Evolutionary conservation across 2,888 invertebrate genomes (phyloP).

Genomic region (Sarcophaga subvicina): DNA sequence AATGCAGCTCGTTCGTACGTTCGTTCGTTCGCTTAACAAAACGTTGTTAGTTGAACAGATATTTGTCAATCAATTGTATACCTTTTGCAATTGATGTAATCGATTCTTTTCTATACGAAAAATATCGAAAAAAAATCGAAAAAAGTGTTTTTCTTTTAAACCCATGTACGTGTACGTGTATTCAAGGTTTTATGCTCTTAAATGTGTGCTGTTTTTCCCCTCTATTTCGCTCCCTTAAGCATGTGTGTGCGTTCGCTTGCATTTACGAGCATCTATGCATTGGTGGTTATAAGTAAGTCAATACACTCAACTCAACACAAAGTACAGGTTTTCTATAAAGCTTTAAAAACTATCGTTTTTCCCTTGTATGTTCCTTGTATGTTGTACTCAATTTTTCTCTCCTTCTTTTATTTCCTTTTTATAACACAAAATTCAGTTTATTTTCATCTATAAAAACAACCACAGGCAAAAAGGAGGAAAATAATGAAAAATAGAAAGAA

Average conservation of each 20-base stretch:
- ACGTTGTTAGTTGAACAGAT: constrained; percentile 55
- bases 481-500: neutral
- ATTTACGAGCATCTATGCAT: too few relatives aligned
- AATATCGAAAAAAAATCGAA: neutral
- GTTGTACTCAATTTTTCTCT: constrained; percentile 19
- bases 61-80: constrained; percentile 70
- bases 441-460: constrained; percentile 43
- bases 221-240: too few relatives aligned
- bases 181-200: constrained; percentile 37
- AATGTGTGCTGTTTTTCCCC: neutral
- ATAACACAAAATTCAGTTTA: constrained; percentile 46
- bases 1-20: too few relatives aligned
- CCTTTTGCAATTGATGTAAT: constrained; percentile 68
- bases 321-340: constrained; percentile 57
- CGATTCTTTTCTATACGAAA: constrained; percentile 56
- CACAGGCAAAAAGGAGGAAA: constrained; percentile 1
- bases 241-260: constrained; percentile 18
- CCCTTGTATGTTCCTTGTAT: neutral
- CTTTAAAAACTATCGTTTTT: constrained; percentile 36
- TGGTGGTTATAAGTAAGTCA: constrained; percentile 40
- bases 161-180: constrained; percentile 9
- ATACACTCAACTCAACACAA: constrained; percentile 44
- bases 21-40: too few relatives aligned
- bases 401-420: neutral
- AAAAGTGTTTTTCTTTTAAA: constrained; percentile 3